Evolutionary conservation across 2,797 vertebrate genomes (phyloP), one percentile per base, ranked within the genome.

Genomic region (Calcarius lapponicus): DNA sequence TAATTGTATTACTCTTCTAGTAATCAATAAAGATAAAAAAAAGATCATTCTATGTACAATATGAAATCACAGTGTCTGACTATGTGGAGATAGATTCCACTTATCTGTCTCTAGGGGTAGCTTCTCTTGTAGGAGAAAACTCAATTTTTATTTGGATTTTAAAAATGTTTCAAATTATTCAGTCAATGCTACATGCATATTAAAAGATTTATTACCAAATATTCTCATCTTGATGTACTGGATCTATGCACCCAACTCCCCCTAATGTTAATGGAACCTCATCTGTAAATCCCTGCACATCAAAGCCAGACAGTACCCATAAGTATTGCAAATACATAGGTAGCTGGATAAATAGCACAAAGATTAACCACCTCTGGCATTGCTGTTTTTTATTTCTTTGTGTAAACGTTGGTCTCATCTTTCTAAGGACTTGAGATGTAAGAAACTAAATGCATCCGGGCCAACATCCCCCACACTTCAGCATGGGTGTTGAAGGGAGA

Each of bases 61-160:
- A 80, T 84, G 91, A 89, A 97, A 93, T 93, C 90, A 91, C 83
- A 83, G 80, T 22, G 67, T 61, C 74, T 87, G 83, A 95, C n/a
- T 90, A 45, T 81, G 79, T 91, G 70, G 78, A 95, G 72, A 91
- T 50, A 74, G 84, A 93, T 87, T 95, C 85, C 90, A 90, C 80
- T 84, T 90, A 96, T 96, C 88, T 92, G 88, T 94, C 90, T 91
- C 95, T 94, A 73, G 93, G 82, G 85, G 88, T 94, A 95, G 38
- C 87, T 82, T 96, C 86, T 84, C 75, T 74, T 96, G 48, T 92
- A 97, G 95, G 86, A 92, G 48, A 91, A 97, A 97, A 96, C 86
- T 97, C 90, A 91, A 96, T 97, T 97, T 97, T 95, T 97, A 96
- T 97, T 97, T 96, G 92, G 95, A 97, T 97, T 97, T 98, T 96